These are phyloP conservation scores for Pomatorhinus ruficollis DNA, from an alignment of 2,113 vertebrate species.

Conservation along the genomic window DNA sequence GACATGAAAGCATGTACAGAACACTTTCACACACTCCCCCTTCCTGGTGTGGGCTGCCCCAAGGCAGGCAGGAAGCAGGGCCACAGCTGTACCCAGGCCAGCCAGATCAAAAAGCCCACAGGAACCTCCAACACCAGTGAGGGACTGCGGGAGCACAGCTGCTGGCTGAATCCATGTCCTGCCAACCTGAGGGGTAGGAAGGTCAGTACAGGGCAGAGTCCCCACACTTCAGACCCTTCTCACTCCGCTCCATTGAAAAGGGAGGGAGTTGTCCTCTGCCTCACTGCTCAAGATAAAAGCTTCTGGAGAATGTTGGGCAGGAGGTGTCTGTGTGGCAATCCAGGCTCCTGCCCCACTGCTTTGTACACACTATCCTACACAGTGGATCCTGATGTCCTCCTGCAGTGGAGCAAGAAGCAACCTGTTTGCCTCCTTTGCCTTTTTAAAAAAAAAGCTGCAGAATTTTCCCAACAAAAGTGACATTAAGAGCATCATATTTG, in stretches of 20 bases:
- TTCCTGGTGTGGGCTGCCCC: neutral
- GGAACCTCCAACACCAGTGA: neutral
- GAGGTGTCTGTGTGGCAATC: neutral
- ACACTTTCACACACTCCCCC: neutral
- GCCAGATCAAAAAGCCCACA: neutral
- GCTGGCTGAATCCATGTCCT: neutral
- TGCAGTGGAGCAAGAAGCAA: neutral
- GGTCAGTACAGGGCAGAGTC: neutral
- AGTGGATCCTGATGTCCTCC: neutral
- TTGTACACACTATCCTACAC: neutral
- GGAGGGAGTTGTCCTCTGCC: neutral
- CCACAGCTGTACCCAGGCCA: neutral
- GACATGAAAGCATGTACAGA: accelerated
- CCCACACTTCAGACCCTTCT: neutral
- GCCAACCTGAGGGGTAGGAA: neutral
- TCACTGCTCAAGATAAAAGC: neutral
- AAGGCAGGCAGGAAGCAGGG: neutral
- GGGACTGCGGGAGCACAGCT: neutral
- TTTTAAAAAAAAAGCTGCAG: neutral
- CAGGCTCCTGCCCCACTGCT: neutral
- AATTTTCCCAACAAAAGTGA: neutral
- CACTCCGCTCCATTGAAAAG: neutral
- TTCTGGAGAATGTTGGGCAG: neutral
- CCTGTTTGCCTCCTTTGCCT: neutral
- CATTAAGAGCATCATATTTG: neutral